phyloP scores from a whole-genome alignment of 2,113 vertebrate species.

The Corythoichthys haematopterus region DNA sequence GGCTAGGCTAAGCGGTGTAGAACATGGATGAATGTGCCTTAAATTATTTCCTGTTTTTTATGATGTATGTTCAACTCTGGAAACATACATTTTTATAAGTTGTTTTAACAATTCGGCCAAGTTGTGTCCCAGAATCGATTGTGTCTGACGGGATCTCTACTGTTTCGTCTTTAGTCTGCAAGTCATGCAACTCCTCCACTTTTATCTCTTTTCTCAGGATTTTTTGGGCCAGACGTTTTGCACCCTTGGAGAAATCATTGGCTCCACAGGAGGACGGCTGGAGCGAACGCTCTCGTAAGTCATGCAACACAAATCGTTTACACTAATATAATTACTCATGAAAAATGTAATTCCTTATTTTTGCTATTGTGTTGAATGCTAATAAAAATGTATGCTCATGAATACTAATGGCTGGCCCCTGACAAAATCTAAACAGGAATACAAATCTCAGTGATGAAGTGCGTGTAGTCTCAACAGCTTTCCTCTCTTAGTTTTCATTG shows the following conservation, averaged over 20 bases:
- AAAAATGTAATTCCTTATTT: not conserved
- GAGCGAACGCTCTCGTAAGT: slow-evolving; percentile 76
- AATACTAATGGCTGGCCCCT: slow-evolving; percentile 3
- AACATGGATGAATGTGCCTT: not conserved
- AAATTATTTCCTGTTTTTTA: not conserved
- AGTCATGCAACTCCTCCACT: slow-evolving; percentile 11
- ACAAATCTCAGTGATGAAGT: slow-evolving; percentile 6
- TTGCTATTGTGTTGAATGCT: slow-evolving; percentile 14
- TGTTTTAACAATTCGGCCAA: not conserved
- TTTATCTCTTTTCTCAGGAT: slow-evolving; percentile 48
- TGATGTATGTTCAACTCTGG: not conserved
- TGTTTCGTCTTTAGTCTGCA: not conserved
- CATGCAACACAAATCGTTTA: not conserved
- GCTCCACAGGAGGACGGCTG: slow-evolving; percentile 68
- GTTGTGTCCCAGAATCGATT: not conserved
- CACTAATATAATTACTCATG: slow-evolving; percentile 3
- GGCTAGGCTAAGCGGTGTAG: not conserved
- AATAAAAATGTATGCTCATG: slow-evolving; percentile 5
- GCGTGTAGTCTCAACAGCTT: slow-evolving; percentile 12
- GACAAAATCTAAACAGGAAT: slow-evolving; percentile 1
- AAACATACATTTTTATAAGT: not conserved
- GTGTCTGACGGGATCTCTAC: not conserved
- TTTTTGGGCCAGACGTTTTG: slow-evolving; percentile 79
- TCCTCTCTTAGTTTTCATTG: slow-evolving; percentile 26
- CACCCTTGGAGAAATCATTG: slow-evolving; percentile 78